phyloP scores from a whole-genome alignment of 2,113 vertebrate genomes.

The Paramormyrops kingsleyae region DNA sequence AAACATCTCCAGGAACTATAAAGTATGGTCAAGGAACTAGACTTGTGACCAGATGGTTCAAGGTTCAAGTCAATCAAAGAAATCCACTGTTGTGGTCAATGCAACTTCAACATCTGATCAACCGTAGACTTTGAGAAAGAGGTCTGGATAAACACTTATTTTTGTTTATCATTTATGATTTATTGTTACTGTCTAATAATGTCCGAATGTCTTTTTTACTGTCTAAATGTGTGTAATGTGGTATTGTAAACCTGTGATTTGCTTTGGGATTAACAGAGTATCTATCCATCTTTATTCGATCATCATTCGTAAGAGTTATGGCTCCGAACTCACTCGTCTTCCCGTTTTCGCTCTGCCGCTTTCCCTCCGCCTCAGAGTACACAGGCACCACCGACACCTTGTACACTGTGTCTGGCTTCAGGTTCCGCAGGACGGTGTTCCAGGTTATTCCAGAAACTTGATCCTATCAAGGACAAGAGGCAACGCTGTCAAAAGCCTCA shows the following conservation, averaged over 20 bases:
- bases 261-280: not conserved
- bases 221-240: not conserved
- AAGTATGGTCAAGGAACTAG: not conserved
- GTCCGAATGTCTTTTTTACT: not conserved
- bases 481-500: not conserved
- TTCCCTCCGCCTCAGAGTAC: conserved; percentile 79
- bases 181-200: not conserved
- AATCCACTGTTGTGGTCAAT: not conserved
- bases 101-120: not conserved
- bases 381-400: conserved; percentile 58
- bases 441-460: conserved; percentile 84
- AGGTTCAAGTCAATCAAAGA: not conserved
- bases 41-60: not conserved
- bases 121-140: not conserved
- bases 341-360: conserved; percentile 69
- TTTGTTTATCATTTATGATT: not conserved
- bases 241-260: not conserved
- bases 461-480: conserved; percentile 53
- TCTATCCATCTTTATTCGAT: not conserved
- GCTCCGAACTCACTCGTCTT: conserved; percentile 76
- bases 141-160: not conserved
- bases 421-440: conserved; percentile 49
- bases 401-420: conserved; percentile 54
- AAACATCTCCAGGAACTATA: not conserved
- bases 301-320: not conserved